Evolutionary conservation across 2,888 invertebrate species (phyloP), one percentile per base, ranked within the genome.

Genomic region (Hypsopygia costalis): DNA sequence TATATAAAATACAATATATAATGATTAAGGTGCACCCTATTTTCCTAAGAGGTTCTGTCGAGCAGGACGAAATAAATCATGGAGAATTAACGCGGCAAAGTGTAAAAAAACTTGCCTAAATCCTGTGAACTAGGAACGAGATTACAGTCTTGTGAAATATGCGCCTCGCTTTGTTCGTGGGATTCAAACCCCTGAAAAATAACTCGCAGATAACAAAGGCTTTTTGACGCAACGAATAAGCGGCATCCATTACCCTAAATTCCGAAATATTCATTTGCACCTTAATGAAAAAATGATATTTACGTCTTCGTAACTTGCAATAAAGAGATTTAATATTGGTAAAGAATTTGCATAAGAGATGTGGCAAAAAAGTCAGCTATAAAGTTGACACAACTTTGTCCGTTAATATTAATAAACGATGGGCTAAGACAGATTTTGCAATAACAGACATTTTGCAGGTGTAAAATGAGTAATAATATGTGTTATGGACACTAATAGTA

Each of bases 121-220:
- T 63, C 65, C 69, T 63, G 68, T 64, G 62, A 73, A 78, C 77
- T 79, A 78, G 69, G 69, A 66, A 66, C 66, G 74, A 82, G 81
- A 83, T 85, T 81, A 83, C 66, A 66, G 71, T 63, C 68, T 70
- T 64, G 70, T 80, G 78, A 85, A 82, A 81, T 80, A 85, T 85
- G 69, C 73, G 75, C 51, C 58, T 57, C 79, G 79, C 76, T 85
- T 83, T 81, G 81, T 83, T 73, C 69, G 69, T 62, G 54, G 69
- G 72, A 76, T 75, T 70, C 74, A 66, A 78, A 68, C 66, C 63
- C 58, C 72, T 78, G 74, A 80, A 82, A 83, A 81, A 83, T 81
- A 80, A 69, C 81, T 69, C 59, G 49, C 57, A 73, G 80, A 81
- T 82, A 83, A 81, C 81, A 81, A 82, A 73, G 74, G 71, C 70